Percentiles rank a stretch among this genome's conserved stretches.
These are phyloP conservation scores for Ageneiosus marmoratus DNA, from an alignment of 2,113 vertebrate species.

Conservation along the genomic window DNA sequence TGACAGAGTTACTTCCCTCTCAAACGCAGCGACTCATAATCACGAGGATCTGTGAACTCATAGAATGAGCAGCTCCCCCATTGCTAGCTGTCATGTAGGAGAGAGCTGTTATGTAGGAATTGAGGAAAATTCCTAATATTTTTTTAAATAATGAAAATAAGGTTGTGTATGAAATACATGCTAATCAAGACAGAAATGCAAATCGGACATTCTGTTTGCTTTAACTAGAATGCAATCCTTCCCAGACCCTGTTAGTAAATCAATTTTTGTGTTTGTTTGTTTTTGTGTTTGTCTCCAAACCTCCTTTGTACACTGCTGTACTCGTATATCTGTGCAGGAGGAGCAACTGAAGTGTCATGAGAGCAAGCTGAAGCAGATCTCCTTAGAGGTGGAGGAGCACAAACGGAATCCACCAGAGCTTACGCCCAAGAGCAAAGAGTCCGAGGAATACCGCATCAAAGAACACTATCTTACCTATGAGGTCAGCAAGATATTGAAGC, in stretches of 20 bases:
- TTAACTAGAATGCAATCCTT: no score
- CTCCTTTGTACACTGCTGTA: neutral
- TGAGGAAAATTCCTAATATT: neutral
- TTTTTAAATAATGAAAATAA: constrained; percentile 1
- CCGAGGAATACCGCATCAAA: constrained; percentile 92
- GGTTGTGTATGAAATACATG: neutral
- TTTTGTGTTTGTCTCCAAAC: constrained; percentile 18
- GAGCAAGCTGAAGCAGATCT: constrained; percentile 93
- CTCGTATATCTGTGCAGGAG: constrained; percentile 73
- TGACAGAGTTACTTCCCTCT: no score
- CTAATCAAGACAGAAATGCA: no score
- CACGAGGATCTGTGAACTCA: no score
- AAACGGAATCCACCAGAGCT: constrained; percentile 80
- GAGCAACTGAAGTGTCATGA: constrained; percentile 94
- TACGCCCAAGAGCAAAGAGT: constrained; percentile 87
- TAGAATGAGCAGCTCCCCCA: no score
- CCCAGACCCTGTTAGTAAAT: no score
- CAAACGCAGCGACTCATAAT: no score
- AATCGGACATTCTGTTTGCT: no score
- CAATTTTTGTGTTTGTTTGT: neutral
- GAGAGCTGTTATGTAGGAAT: neutral
- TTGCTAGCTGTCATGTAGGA: neutral
- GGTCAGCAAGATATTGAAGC: constrained; percentile 70
- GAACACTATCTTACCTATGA: constrained; percentile 97
- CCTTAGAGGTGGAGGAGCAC: constrained; percentile 91